phyloP scores from a whole-genome alignment of 23 tunicate genomes.

The Clavelina lepadiformis region DNA sequence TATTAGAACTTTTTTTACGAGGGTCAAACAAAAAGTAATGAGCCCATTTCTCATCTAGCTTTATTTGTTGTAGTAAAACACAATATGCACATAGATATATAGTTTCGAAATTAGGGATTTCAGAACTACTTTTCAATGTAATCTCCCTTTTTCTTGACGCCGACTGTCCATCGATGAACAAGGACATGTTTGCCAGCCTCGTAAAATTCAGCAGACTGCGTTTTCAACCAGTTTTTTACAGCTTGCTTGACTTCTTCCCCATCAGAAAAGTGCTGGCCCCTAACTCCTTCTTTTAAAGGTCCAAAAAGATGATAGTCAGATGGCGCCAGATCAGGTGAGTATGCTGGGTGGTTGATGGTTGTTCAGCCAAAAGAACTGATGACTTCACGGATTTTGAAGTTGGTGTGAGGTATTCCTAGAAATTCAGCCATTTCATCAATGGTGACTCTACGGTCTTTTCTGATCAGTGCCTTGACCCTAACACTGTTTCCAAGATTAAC shows the following conservation, averaged over 20 bases:
- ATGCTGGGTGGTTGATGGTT: too few relatives aligned
- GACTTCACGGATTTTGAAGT: background rate
- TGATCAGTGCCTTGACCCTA: conserved; percentile 4
- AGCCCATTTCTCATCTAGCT: background rate
- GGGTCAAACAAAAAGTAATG: conserved; percentile 11
- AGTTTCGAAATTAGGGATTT: background rate
- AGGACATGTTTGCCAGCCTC: conserved; percentile 4
- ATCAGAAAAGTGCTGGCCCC: background rate
- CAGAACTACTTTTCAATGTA: background rate
- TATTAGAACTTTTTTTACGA: too few relatives aligned
- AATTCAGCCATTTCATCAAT: conserved; percentile 6
- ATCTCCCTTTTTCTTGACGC: background rate
- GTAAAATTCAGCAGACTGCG: conserved; percentile 9
- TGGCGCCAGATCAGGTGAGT: too few relatives aligned
- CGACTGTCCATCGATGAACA: conserved; percentile 7
- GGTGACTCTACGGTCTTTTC: background rate
- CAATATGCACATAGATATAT: background rate
- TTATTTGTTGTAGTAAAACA: conserved; percentile 4
- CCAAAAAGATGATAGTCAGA: too few relatives aligned
- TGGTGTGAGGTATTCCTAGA: conserved; percentile 1
- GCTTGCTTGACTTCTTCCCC: conserved; percentile 2
- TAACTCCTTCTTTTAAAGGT: too few relatives aligned
- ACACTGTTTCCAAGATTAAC: conserved; percentile 9
- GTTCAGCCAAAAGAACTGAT: too few relatives aligned
- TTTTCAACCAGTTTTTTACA: conserved; percentile 4